Percentiles rank a stretch among this genome's conserved stretches.
Conservation (phyloP, 1,140 invertebrate species). For the Drosophila subpulchrella region DNA sequence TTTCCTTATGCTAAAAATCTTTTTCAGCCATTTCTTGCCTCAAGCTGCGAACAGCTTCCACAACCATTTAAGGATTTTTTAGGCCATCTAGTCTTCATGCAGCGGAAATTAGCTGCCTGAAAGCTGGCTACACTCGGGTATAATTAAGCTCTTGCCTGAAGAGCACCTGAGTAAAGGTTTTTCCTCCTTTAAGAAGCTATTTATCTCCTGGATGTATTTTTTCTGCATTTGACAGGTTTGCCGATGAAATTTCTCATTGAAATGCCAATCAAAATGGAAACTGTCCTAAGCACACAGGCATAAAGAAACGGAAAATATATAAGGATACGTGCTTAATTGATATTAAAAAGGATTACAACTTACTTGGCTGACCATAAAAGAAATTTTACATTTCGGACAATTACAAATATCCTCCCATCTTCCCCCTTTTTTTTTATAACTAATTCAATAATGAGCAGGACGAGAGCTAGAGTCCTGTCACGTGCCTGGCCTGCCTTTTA, state of each 20-base stretch:
- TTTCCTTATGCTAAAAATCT: constrained; percentile 36
- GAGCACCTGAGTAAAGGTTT: constrained; percentile 45
- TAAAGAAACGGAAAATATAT: constrained; percentile 18
- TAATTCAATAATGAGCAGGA: constrained; percentile 77
- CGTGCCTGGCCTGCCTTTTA: constrained; percentile 69
- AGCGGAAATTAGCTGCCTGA: constrained; percentile 48
- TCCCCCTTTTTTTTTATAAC: constrained; percentile 36
- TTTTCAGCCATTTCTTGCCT: constrained; percentile 26
- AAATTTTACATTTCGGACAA: constrained; percentile 42
- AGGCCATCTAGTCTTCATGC: constrained; percentile 27
- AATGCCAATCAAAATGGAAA: constrained; percentile 57
- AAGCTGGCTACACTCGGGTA: constrained; percentile 19
- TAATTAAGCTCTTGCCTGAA: constrained; percentile 63
- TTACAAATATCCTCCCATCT: constrained; percentile 46
- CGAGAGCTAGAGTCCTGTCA: constrained; percentile 62
- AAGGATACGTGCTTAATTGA: constrained; percentile 60
- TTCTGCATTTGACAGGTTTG: constrained; percentile 70
- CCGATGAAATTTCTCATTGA: constrained; percentile 59
- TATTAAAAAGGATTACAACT: constrained; percentile 67
- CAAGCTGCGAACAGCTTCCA: constrained; percentile 5
- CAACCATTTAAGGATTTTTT: constrained; percentile 9
- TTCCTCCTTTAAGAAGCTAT: not conserved
- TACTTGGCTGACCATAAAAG: constrained; percentile 22
- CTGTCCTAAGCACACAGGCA: constrained; percentile 47
- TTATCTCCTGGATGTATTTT: not conserved